Evolutionary conservation across 1,140 invertebrate genomes (phyloP).

Genomic region (Trachymyrmex cornetzi): DNA sequence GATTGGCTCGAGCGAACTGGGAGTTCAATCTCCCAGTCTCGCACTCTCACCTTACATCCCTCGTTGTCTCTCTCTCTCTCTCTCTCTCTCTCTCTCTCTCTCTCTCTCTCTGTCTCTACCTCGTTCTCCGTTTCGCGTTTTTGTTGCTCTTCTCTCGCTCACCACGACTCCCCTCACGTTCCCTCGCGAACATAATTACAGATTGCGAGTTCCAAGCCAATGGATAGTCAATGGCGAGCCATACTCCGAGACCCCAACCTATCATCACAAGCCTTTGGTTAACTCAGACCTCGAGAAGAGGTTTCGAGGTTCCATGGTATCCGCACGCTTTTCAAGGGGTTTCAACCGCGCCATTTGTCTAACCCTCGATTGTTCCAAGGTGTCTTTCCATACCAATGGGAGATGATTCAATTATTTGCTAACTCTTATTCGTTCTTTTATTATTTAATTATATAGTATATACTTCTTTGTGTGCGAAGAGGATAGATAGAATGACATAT

Average conservation of each 20-base stretch:
- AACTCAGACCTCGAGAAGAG: slow-evolving; percentile 62
- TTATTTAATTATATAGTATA: background rate
- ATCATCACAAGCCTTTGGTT: slow-evolving; percentile 80
- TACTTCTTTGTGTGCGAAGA: background rate
- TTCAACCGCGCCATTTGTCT: slow-evolving; percentile 32
- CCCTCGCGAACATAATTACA: slow-evolving; percentile 79
- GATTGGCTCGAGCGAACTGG: slow-evolving; percentile 75
- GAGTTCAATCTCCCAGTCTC: slow-evolving; percentile 73
- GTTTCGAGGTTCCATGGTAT: slow-evolving; percentile 40
- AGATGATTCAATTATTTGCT: slow-evolving; percentile 43
- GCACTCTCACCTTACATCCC: slow-evolving; percentile 65
- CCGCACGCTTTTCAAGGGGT: slow-evolving; percentile 12
- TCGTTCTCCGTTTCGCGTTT: slow-evolving; percentile 40
- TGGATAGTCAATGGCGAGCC: slow-evolving; percentile 78
- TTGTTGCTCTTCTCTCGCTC: slow-evolving; percentile 58
- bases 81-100: slow-evolving; percentile 23
- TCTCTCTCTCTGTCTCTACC: background rate
- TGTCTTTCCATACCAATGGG: slow-evolving; percentile 22
- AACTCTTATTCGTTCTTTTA: background rate
- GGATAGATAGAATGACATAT: background rate
- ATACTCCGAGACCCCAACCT: slow-evolving; percentile 75
- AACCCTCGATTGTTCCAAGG: slow-evolving; percentile 25
- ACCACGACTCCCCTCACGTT: slow-evolving; percentile 30
- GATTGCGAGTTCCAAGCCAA: slow-evolving; percentile 75
- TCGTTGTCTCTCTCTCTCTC: slow-evolving; percentile 34